Conservation (phyloP, 2,797 vertebrate species). For the Neosilurus hyrtlii region DNA sequence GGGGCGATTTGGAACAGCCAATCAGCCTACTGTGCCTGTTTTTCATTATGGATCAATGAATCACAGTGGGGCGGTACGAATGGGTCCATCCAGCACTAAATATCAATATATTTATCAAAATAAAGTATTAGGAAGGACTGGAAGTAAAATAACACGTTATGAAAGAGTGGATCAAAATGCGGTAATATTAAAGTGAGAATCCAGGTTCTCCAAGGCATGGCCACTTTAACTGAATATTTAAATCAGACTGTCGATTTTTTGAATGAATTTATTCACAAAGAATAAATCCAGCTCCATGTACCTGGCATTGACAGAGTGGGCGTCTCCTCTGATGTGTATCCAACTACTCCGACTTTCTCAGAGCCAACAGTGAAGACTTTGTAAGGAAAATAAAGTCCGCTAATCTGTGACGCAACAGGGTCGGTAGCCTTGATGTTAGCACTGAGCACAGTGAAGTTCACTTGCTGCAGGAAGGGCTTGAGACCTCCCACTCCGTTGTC, state of each 20-base stretch:
- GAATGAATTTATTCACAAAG: neutral
- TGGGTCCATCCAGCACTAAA: neutral
- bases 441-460: constrained; percentile 78
- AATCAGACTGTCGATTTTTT: no score
- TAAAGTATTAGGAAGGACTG: neutral
- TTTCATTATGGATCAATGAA: neutral
- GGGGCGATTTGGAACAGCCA: no score
- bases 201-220: neutral
- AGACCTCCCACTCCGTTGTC: constrained; percentile 86
- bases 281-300: constrained; percentile 51
- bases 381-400: constrained; percentile 69
- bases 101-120: no score
- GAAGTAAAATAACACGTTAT: neutral
- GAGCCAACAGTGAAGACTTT: constrained; percentile 72
- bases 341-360: constrained; percentile 82
- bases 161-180: neutral
- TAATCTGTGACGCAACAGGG: constrained; percentile 68
- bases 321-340: constrained; percentile 89
- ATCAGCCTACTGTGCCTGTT: no score
- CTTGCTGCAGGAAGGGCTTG: constrained; percentile 78
- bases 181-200: neutral
- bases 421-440: constrained; percentile 79
- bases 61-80: neutral
- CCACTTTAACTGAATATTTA: neutral
- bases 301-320: constrained; percentile 83